Evolutionary conservation across 2,113 vertebrate species (phyloP).

Genomic region (human): DNA sequence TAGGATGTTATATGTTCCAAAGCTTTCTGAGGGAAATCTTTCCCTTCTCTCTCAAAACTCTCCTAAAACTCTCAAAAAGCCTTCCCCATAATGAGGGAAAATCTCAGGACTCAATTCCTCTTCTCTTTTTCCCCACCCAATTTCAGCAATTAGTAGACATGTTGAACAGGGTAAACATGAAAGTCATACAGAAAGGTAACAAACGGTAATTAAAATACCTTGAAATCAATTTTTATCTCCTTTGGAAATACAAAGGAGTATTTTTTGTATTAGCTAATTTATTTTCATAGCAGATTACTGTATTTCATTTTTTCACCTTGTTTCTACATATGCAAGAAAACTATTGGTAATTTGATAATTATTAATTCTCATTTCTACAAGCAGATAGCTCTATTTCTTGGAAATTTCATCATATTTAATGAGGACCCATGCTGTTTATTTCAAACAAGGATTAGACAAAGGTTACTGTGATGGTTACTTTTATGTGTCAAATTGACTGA

Average conservation of each 20-base stretch:
- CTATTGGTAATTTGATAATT: background rate
- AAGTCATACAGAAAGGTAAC: background rate
- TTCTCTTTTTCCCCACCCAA: background rate
- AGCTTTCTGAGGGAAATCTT: background rate
- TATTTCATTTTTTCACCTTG: background rate
- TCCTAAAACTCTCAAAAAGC: background rate
- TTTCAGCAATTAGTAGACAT: background rate
- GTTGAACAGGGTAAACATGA: background rate
- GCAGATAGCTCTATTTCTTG: background rate
- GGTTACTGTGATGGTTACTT: too few species aligned
- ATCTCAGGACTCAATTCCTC: background rate
- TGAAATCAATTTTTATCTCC: slow-evolving; percentile 26
- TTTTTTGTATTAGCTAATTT: background rate
- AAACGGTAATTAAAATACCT: background rate
- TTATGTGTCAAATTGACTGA: background rate
- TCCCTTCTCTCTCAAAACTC: background rate
- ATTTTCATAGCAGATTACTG: background rate
- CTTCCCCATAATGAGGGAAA: background rate
- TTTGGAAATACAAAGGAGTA: background rate
- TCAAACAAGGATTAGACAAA: background rate
- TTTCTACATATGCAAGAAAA: background rate
- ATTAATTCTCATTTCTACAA: slow-evolving; percentile 1
- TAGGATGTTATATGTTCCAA: background rate
- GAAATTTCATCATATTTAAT: background rate
- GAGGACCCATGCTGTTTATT: background rate